These are phyloP conservation scores for Ectobius pallidus DNA, from an alignment of 2,888 invertebrate genomes.

Conservation along the genomic window DNA sequence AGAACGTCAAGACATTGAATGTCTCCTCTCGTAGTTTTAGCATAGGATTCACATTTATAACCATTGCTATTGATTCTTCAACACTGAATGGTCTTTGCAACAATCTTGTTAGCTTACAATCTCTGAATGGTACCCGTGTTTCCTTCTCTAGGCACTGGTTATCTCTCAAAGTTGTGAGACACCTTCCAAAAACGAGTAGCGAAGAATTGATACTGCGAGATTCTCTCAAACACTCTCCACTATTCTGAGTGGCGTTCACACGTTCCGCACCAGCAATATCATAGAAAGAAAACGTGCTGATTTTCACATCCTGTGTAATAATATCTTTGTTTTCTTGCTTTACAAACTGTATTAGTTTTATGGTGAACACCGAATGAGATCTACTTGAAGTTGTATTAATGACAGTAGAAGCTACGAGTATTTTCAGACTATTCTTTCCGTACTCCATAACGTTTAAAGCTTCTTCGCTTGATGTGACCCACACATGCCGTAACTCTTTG, in stretches of 20 bases:
- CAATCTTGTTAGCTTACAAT: no score
- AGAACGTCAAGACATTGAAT: no score
- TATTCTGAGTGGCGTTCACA: slow-evolving; percentile 72
- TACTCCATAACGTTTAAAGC: slow-evolving; percentile 78
- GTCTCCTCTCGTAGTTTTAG: no score
- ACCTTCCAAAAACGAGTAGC: slow-evolving; percentile 82
- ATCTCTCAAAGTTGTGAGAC: slow-evolving; percentile 63
- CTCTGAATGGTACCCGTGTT: no score
- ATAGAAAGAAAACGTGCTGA: slow-evolving; percentile 81
- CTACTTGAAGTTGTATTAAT: slow-evolving; percentile 84
- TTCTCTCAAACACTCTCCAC: slow-evolving; percentile 77
- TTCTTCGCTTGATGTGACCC: slow-evolving; percentile 72
- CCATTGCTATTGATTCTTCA: no score
- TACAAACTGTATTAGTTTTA: slow-evolving; percentile 56
- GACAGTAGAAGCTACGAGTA: slow-evolving; percentile 77
- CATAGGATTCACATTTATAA: no score
- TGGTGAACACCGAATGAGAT: slow-evolving; percentile 87
- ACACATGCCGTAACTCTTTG: slow-evolving; percentile 68
- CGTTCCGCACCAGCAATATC: slow-evolving; percentile 94
- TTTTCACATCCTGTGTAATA: no score
- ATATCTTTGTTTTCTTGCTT: background rate
- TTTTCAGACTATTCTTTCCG: slow-evolving; percentile 77
- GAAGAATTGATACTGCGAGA: slow-evolving; percentile 90
- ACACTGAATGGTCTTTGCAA: no score
- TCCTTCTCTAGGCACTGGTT: background rate